Base-by-base conservation (phyloP, 2,888 invertebrate species). In the Netelia fuscicornis region DNA sequence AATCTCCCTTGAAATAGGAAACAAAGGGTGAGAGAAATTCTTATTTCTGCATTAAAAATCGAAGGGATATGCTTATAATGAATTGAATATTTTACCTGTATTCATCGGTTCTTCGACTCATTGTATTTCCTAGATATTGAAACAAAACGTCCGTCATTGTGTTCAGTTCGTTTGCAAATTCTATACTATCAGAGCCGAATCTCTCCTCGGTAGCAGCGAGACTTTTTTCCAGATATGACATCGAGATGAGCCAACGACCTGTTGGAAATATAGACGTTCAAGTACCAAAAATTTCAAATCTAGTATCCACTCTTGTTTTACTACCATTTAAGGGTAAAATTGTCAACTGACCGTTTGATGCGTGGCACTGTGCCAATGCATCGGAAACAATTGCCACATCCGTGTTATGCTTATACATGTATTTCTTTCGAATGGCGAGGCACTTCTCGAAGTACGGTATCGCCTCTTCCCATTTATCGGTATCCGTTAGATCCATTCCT, bases 181-280 rank as follows among this genome's bases (percentile, higher is more conserved):
- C 97, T 17, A 96, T 95, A 89, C 97, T 96, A 68, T 95, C 94
- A 0, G 94, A 93, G 0, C 97, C 97, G 91, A 95, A 97, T 87
- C 95, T 95, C 87, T 95, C 95, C 88, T 95, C 95, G 9, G 96
- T 93, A 23, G 95, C 95, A 48, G 94, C 93, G 2, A 97, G 93
- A 87, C 95, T 96, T 84, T 95, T 94, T 83, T 95, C 95, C 23
- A 97, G 20, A 20, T 20, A 20, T 20, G 20, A 20, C 20, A 20
- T 20, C 20, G 20, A 20, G 93, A 94, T 87, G 89, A 92, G 60
- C 91, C 89, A 91, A 91, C 94, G 67, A 93, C 91, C 87, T 95
- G 62, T 20, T 13, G 30, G 23, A 52, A 62, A 20, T 13, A 94
- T 94, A 89, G 62, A 78, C 60, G 67, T 83, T 67, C 6, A 20